phyloP scores from a whole-genome alignment of 1,140 invertebrate species.

The Dreissena polymorpha region DNA sequence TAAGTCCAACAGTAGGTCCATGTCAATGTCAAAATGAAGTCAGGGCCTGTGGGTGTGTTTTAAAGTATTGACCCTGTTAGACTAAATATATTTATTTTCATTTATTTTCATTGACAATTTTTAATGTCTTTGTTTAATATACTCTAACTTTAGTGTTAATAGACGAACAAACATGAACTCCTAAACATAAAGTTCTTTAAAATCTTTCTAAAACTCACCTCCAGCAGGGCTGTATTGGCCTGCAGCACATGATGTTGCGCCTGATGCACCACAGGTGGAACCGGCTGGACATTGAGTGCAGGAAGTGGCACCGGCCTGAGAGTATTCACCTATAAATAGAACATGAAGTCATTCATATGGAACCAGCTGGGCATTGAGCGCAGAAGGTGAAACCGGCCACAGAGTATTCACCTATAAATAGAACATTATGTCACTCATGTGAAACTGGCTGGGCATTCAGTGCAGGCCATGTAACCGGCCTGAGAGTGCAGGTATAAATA shows the following conservation, averaged over 20 bases:
- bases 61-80: too few relatives aligned
- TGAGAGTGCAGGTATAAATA: constrained; percentile 57
- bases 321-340: constrained; percentile 55
- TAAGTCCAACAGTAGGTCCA: too few relatives aligned
- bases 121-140: too few relatives aligned
- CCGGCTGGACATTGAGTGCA: constrained; percentile 69
- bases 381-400: constrained; percentile 61
- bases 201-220: constrained; percentile 51
- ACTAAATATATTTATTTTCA: too few relatives aligned
- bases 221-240: constrained; percentile 65
- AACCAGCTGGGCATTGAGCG: constrained; percentile 65
- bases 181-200: too few relatives aligned
- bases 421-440: constrained; percentile 52
- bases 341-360: constrained; percentile 54
- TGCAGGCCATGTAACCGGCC: constrained; percentile 61
- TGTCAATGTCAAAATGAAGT: too few relatives aligned
- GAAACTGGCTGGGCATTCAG: constrained; percentile 65
- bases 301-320: constrained; percentile 56
- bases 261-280: constrained; percentile 56
- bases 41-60: too few relatives aligned
- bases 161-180: too few relatives aligned
- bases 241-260: constrained; percentile 56
- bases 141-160: too few relatives aligned
- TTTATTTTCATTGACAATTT: too few relatives aligned
- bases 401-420: constrained; percentile 59